Evolutionary conservation across 1,140 invertebrate genomes (phyloP), one percentile per base, ranked within the genome.

Genomic region (Elysia chlorotica): DNA sequence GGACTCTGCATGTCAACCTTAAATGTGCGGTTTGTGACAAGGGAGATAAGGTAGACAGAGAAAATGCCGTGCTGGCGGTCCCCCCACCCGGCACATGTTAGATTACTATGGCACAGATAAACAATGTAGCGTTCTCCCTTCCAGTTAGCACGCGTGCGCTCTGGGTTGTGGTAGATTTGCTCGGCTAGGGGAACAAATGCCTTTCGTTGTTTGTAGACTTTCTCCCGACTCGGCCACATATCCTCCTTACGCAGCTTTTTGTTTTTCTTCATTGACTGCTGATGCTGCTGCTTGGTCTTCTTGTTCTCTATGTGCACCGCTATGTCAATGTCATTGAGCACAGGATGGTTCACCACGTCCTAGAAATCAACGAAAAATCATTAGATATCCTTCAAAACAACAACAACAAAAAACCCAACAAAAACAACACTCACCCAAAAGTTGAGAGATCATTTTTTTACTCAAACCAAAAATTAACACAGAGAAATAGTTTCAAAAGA

Each of bases 51-150:
- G 65, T 79, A 79, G 0, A 71, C 74, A 1, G 78, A 78, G 1
- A 79, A 56, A 33, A 79, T 78, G 4, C 78, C 78, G 33, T 75
- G 78, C 63, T 78, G 78, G 41, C 78, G 48, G 53, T 79, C 78
- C 3, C 78, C 78, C 78, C 78, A 79, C 23, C 78, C 78, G 23
- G 76, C 74, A 65, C 78, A 79, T 2, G 76, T 71, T 33, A 73
- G 48, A 38, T 71, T 73, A 38, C 62, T 72, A 35, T 57, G 59
- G 59, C 78, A 79, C 31, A 73, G 54, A 62, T 79, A 79, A 10
- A 79, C 71, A 21, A 79, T 76, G 54, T 78, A 78, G 41, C 68
- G 53, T 65, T 73, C 69, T 48, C 69, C 69, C 4, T 62, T 62
- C 69, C 69, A 71, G 59, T 71, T 21, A 19, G 4, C 14, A 10